These are phyloP conservation scores for Pseudomyrmex dendroicus DNA, from an alignment of 1,140 invertebrate species.

Conservation along the genomic window DNA sequence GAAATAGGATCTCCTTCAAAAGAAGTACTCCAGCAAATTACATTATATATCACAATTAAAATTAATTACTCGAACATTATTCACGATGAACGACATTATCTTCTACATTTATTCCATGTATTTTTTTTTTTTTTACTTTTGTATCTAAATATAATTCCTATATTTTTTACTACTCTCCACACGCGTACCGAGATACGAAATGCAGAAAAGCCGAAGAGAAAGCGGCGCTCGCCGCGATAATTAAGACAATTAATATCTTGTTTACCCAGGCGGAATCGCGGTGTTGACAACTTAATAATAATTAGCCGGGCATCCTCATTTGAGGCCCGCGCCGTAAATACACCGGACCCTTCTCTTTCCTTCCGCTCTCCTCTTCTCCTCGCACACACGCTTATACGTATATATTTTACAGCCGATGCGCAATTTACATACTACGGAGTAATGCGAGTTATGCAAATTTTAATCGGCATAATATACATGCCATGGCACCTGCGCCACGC, in stretches of 20 bases:
- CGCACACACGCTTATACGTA: conserved; percentile 27
- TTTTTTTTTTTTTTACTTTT: no score
- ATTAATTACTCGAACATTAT: no score
- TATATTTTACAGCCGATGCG: conserved; percentile 48
- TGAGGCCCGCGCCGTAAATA: conserved; percentile 38
- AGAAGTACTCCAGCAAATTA: no score
- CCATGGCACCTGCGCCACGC: conserved; percentile 31
- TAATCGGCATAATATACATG: conserved; percentile 58
- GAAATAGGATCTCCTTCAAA: no score
- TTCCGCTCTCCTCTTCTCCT: background rate
- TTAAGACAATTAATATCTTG: conserved; percentile 53
- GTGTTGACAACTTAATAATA: conserved; percentile 57
- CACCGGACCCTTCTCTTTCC: background rate
- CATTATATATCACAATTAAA: no score
- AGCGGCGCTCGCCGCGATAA: background rate
- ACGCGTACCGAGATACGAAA: background rate
- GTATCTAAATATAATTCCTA: background rate
- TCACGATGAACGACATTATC: no score
- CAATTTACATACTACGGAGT: conserved; percentile 59
- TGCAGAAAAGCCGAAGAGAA: background rate
- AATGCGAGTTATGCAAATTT: conserved; percentile 60
- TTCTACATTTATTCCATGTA: no score
- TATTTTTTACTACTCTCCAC: background rate
- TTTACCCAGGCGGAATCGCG: conserved; percentile 30
- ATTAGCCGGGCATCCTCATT: conserved; percentile 40